Base-by-base conservation (phyloP, 1,140 invertebrate species). In the Caenorhabditis remanei region DNA sequence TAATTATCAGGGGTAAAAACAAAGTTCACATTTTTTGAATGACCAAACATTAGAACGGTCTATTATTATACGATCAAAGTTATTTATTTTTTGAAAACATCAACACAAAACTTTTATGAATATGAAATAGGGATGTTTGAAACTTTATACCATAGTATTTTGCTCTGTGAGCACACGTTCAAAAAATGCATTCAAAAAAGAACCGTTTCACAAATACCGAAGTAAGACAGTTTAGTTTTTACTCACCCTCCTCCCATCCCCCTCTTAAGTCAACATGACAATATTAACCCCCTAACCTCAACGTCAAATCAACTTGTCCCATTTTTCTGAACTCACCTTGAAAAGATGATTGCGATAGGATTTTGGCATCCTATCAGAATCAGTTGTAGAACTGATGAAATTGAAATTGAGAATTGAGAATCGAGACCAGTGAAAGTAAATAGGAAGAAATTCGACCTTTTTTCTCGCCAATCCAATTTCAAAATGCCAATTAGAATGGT, bases 401-500 rank as follows among this genome's bases (percentile, higher is more conserved):
- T 32, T 32, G 55, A 63, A 63, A 63, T 32, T 32, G 61, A 63
- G 32, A 40, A 14, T 4, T 8, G 19, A 50, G 14, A 8, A n/a
- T n/a, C 9, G 24, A 50, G 4, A 79, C 14, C 4, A 19, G 19
- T 11, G 19, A 79, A 67, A 67, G 63, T 3, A 41, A 67, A 67
- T 67, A 40, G 63, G 67, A 79, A 50, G 46, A 79, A 50, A 50
- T 79, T 50, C n/a, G 43, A 48, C 46, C 71, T 50, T 24, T 79
- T 67, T 50, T 48, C 61, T 63, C 19, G 46, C 71, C 71, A 79
- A 32, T 53, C 71, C 71, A 79, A 79, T 79, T 79, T 79, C 40
- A 79, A 79, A 79, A 79, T 79, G 46, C 46, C 71, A 79, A 79
- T 79, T 79, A 79, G 71, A 79, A 79, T 79, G 46, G 71, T 79